Evolutionary conservation across 1,140 invertebrate genomes (phyloP), one percentile per base, ranked within the genome.

Genomic region (Pachyrhynchus sulphureomaculatus): DNA sequence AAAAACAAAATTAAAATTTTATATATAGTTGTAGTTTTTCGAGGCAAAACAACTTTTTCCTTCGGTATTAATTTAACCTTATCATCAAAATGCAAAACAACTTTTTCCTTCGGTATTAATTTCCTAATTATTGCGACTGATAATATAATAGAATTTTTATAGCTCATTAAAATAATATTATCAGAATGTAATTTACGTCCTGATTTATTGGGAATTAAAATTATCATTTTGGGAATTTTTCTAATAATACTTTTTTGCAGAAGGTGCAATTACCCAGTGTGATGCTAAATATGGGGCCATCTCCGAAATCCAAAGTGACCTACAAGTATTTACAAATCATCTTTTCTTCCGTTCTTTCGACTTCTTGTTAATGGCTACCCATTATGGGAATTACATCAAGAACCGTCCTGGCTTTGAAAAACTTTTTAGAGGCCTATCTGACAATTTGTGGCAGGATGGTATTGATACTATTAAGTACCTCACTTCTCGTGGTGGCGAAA

Each of bases 401-500:
- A 87, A 90, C 75, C 80, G 91, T 33, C 80, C 81, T 24, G 91
- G 91, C 9, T 92, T 93, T 76, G 82, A 84, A 64, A 86, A 84
- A 69, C 76, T 91, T 9, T 92, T 89, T 76, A 81, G 83, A 48
- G 84, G 86, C 64, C 72, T 90, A 6, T 89, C 90, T 2, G 90
- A 93, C 63, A 73, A 84, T 18, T 78, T 84, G 10, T 93, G 90
- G 86, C 80, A 86, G 17, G 83, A 89, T 69, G 82, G 83, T 26
- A 86, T 92, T 65, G 82, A 86, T 2, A 67, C 91, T 4, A 88
- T 92, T 62, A 88, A 91, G 70, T 88, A 87, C 74, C 82, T 91
- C 26, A 82, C 85, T 10, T 84, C 85, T 72, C 85, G 91, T 68
- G 90, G 90, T 75, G 82, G 81, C 61, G 68, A 57, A 12, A 79